A percentile compares a stretch with the other conserved stretches of the same genome.
phyloP scores from a whole-genome alignment of 2,888 invertebrate species.

The Caenorhabditis sinica region DNA sequence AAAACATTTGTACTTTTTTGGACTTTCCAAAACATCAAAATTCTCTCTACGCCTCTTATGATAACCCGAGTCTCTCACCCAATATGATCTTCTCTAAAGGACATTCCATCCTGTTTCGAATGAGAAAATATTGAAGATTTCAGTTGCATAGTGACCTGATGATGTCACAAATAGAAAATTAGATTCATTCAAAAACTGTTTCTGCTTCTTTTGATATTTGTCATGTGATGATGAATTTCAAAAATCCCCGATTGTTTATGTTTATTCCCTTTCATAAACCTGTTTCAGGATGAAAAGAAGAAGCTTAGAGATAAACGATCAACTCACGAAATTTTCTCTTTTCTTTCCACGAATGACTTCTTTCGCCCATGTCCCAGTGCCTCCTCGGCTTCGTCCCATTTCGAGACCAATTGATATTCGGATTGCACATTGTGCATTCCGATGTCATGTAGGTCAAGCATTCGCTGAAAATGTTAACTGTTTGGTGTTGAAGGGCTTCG shows the following conservation, averaged over 20 bases:
- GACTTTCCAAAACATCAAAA: neutral
- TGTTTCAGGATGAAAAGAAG: constrained; percentile 36
- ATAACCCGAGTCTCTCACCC: too few relatives aligned
- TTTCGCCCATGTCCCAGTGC: constrained; percentile 42
- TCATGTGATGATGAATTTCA: constrained; percentile 24
- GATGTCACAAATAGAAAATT: constrained; percentile 21
- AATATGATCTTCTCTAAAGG: constrained; percentile 44
- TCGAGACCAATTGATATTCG: constrained; percentile 59
- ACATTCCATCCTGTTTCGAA: constrained; percentile 44
- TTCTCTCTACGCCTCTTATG: constrained; percentile 26
- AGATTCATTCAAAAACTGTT: constrained; percentile 28
- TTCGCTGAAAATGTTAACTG: constrained; percentile 41
- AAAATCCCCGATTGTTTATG: constrained; percentile 29
- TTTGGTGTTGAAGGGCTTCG: neutral
- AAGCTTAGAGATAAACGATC: constrained; percentile 10
- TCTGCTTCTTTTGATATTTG: neutral
- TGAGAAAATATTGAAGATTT: constrained; percentile 31
- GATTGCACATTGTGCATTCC: constrained; percentile 69
- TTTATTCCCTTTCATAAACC: constrained; percentile 28
- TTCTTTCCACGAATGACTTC: constrained; percentile 62
- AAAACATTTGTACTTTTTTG: constrained; percentile 29
- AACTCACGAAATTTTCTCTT: constrained; percentile 71
- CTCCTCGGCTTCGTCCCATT: constrained; percentile 57
- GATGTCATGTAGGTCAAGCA: constrained; percentile 61
- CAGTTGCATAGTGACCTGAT: constrained; percentile 50